Evolutionary conservation across 2,888 invertebrate genomes (phyloP).

Genomic region (Acanthacorydalis orientalis): DNA sequence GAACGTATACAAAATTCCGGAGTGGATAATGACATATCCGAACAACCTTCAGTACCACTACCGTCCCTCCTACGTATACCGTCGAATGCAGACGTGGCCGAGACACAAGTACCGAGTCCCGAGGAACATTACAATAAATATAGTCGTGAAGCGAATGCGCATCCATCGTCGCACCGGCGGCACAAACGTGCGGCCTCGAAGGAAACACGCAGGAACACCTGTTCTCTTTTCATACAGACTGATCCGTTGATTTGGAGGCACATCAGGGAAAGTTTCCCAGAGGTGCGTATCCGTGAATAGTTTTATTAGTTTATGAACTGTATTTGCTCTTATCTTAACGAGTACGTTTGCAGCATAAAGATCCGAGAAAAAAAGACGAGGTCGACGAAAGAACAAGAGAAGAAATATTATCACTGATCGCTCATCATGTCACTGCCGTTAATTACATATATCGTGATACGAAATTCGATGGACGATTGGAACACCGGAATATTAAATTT

Average conservation of each 20-base stretch:
- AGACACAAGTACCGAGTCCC: constrained; percentile 8
- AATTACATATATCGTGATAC: constrained; percentile 94
- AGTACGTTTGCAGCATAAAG: constrained; percentile 41
- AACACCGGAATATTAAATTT: constrained; percentile 89
- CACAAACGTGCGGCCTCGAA: constrained; percentile 29
- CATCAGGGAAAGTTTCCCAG: constrained; percentile 65
- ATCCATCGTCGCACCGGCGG: constrained; percentile 13
- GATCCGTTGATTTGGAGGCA: constrained; percentile 97
- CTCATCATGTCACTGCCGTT: constrained; percentile 96
- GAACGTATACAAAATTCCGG: constrained; percentile 69
- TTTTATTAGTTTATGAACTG: not conserved
- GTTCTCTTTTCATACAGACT: constrained; percentile 92
- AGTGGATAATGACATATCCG: constrained; percentile 26
- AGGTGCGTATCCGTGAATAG: constrained; percentile 36
- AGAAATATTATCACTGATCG: constrained; percentile 92
- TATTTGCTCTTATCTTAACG: not conserved
- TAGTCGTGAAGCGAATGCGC: constrained; percentile 52
- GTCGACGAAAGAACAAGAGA: constrained; percentile 83
- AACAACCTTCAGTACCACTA: constrained; percentile 4
- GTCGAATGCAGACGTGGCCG: too few relatives aligned
- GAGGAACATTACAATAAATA: constrained; percentile 55
- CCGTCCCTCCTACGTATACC: not conserved
- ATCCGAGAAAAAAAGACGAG: constrained; percentile 47
- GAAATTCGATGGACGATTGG: constrained; percentile 76
- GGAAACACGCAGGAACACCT: constrained; percentile 71